Conservation (phyloP, 2,113 vertebrate species). For the Pseudolaguvia tuberculata region DNA sequence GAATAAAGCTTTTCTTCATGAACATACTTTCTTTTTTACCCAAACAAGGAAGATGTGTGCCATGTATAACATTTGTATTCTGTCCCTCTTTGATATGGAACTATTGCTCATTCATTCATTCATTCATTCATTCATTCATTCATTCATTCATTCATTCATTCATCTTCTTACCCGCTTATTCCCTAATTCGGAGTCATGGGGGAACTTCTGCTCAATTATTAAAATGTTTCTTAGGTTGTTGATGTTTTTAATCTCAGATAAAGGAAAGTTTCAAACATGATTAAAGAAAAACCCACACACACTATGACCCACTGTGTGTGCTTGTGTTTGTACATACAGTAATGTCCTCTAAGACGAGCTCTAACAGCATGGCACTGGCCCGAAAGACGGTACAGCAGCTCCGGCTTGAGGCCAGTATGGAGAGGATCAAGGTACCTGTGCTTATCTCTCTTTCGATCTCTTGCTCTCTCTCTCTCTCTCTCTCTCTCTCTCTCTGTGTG, state of each 20-base stretch:
- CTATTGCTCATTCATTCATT: no score
- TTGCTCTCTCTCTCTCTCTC: no score
- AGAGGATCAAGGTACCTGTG: conserved; percentile 89
- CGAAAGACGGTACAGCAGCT: conserved; percentile 86
- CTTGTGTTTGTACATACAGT: conserved; percentile 45
- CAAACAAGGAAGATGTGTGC: not conserved
- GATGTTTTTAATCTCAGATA: no score
- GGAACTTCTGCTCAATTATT: not conserved
- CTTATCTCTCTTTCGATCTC: no score
- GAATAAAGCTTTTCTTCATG: not conserved
- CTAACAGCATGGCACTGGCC: conserved; percentile 82
- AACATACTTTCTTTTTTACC: not conserved
- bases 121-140: no score
- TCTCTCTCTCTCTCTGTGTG: no score
- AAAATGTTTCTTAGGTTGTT: not conserved
- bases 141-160: no score
- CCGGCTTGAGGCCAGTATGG: conserved; percentile 83
- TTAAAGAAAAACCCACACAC: not conserved
- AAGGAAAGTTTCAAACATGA: no score
- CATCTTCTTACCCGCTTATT: no score
- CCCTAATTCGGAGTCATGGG: no score
- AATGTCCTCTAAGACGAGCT: conserved; percentile 87
- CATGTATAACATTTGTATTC: not conserved
- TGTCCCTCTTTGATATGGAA: not conserved
- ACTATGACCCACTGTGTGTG: not conserved